Evolutionary conservation across 2,888 invertebrate genomes (phyloP).

Genomic region (Pollenia amentaria): DNA sequence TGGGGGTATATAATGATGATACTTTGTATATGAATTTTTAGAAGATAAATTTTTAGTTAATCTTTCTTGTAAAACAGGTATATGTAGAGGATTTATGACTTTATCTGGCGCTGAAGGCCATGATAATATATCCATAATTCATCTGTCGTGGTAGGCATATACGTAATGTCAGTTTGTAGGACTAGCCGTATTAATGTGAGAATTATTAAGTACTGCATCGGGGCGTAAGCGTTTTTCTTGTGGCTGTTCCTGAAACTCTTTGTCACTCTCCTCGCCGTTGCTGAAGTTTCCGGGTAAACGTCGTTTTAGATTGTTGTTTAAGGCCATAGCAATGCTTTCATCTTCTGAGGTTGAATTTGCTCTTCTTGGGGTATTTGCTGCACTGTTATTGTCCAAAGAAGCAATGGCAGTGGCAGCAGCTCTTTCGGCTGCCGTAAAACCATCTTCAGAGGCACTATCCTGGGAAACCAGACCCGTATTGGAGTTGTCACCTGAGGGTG

Average conservation of each 20-base stretch:
- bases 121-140: slow-evolving; percentile 77
- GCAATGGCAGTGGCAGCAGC: slow-evolving; percentile 82
- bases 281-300: slow-evolving; percentile 80
- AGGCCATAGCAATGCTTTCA: slow-evolving; percentile 77
- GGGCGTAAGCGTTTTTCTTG: slow-evolving; percentile 71
- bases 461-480: slow-evolving; percentile 78
- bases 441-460: slow-evolving; percentile 83
- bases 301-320: slow-evolving; percentile 78
- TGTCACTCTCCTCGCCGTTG: slow-evolving; percentile 81
- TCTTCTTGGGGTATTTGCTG: slow-evolving; percentile 80
- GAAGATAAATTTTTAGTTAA: slow-evolving; percentile 31
- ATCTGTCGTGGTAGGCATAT: slow-evolving; percentile 80
- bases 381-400: slow-evolving; percentile 81
- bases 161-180: slow-evolving; percentile 81
- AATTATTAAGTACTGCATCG: slow-evolving; percentile 43
- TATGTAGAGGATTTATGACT: slow-evolving; percentile 12
- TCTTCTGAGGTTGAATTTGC: slow-evolving; percentile 82
- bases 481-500: slow-evolving; percentile 80
- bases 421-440: slow-evolving; percentile 81
- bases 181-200: slow-evolving; percentile 65
- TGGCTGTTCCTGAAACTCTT: slow-evolving; percentile 77
- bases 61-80: slow-evolving; percentile 14
- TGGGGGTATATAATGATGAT: slow-evolving; percentile 64
- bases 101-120: slow-evolving; percentile 48
- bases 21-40: slow-evolving; percentile 44